Evolutionary conservation across 2,113 vertebrate species (phyloP).

Genomic region (Scomber colias): DNA sequence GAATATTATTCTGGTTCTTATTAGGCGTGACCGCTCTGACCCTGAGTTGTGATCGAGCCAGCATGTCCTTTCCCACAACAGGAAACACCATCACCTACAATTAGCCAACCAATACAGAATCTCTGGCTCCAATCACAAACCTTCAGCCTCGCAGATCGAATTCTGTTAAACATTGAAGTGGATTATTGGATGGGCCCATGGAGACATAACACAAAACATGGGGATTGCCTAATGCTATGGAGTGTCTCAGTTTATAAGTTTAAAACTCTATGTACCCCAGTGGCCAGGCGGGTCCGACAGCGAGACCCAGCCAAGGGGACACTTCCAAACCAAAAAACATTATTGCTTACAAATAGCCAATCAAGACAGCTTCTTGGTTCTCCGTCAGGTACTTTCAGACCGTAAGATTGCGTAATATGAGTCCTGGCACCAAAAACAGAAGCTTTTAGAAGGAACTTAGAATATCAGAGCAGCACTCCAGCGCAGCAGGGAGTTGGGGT

Average conservation of each 20-base stretch:
- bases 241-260: background rate
- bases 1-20: conserved; percentile 80
- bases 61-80: conserved; percentile 70
- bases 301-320: conserved; percentile 4
- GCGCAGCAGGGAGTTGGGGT: conserved; percentile 11
- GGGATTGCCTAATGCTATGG: conserved; percentile 10
- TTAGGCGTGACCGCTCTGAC: conserved; percentile 72
- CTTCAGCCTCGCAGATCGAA: conserved; percentile 48
- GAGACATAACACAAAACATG: conserved; percentile 42
- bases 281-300: background rate
- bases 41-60: conserved; percentile 58
- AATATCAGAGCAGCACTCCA: conserved; percentile 13
- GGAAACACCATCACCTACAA: conserved; percentile 74
- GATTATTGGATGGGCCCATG: conserved; percentile 14
- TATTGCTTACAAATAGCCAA: conserved; percentile 7
- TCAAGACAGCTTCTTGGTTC: conserved; percentile 53
- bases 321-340: conserved; percentile 23
- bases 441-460: conserved; percentile 37
- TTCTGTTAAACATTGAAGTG: conserved; percentile 68
- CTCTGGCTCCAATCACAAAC: conserved; percentile 49
- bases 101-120: conserved; percentile 75
- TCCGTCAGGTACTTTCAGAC: conserved; percentile 56
- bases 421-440: conserved; percentile 42
- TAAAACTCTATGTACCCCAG: background rate
- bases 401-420: conserved; percentile 25